phyloP scores from a whole-genome alignment of 2,888 invertebrate genomes.

The Onthophagus sagittarius region DNA sequence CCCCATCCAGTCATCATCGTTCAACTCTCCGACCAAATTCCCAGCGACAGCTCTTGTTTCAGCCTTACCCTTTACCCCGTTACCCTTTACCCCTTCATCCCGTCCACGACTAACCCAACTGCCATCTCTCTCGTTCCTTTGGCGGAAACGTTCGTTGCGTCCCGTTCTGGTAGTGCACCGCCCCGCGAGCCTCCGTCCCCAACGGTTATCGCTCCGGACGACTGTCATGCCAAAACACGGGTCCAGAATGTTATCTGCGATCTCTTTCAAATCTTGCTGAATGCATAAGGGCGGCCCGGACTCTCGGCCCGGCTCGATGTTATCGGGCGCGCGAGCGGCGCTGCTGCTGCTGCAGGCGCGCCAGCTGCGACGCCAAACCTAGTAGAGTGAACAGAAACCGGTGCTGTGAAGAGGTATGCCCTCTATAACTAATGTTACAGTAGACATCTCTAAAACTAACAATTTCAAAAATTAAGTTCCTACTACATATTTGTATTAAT shows the following conservation, averaged over 20 bases:
- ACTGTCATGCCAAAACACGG: constrained; percentile 53
- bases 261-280: constrained; percentile 53
- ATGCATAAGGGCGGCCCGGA: constrained; percentile 51
- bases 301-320: constrained; percentile 42
- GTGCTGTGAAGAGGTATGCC: neutral
- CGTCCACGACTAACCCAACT: neutral
- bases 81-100: neutral
- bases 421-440: neutral
- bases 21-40: neutral
- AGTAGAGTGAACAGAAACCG: constrained; percentile 22
- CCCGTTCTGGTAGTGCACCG: neutral
- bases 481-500: too few species aligned
- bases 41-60: neutral
- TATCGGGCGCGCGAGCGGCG: constrained; percentile 31
- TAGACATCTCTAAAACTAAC: neutral
- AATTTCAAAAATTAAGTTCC: neutral
- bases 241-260: constrained; percentile 51
- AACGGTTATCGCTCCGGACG: constrained; percentile 43
- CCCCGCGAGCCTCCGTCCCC: constrained; percentile 39
- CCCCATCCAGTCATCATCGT: constrained; percentile 6
- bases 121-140: constrained; percentile 11
- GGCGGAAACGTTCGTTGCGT: constrained; percentile 18
- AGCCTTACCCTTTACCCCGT: neutral
- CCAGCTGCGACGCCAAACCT: constrained; percentile 40
- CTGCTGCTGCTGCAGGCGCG: constrained; percentile 46